Evolutionary conservation across 2,113 vertebrate species (phyloP), one percentile per base, ranked within the genome.

Genomic region (Dicaeum eximium): DNA sequence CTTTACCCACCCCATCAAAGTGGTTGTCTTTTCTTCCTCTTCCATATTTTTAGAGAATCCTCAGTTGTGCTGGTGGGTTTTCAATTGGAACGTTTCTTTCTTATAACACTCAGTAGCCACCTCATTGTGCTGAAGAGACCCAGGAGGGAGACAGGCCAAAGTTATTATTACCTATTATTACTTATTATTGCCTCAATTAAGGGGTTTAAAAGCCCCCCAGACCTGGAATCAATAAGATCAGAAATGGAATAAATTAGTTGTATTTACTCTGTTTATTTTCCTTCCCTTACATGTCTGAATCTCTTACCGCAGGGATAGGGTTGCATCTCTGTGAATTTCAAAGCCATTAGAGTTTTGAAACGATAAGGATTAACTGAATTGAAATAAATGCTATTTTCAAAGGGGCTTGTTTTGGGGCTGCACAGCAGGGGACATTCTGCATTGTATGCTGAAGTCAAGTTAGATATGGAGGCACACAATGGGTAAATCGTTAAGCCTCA

Each of bases 141-240:
- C 82, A 86, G 75, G 75, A 90, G 80, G 65, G 24, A 90, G 69
- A 88, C 18, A 61, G 65, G 45, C 69, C 72, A 14, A 93, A 88
- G 67, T 57, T 90, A 84, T 95, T 90, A 95, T 95, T 95, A 28
- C 71, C 56, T 56, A 93, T 87, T 47, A 90, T 88, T 90, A 62
- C 84, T 79, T 70, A 77, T 57, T 84, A 89, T 92, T 88, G 42
- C 65, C 65, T 93, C 80, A 86, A 77, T 95, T 96, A 96, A 51
- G 0, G 3, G 72, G 25, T 80, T 90, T 84, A 18, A 94, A 96
- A 74, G 53, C 40, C 48, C 51, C 28, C n/a, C 48, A 61, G 69
- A 80, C 90, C 77, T 31, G 16, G 42, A 78, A 92, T 94, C 90
- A 88, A 65, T 86, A 84, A 67, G 57, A 74, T 65, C 50, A 66